A percentile compares a stretch with the other conserved stretches of the same genome.
These are phyloP conservation scores for Tetragonisca angustula DNA, from an alignment of 2,888 invertebrate genomes.

Conservation along the genomic window DNA sequence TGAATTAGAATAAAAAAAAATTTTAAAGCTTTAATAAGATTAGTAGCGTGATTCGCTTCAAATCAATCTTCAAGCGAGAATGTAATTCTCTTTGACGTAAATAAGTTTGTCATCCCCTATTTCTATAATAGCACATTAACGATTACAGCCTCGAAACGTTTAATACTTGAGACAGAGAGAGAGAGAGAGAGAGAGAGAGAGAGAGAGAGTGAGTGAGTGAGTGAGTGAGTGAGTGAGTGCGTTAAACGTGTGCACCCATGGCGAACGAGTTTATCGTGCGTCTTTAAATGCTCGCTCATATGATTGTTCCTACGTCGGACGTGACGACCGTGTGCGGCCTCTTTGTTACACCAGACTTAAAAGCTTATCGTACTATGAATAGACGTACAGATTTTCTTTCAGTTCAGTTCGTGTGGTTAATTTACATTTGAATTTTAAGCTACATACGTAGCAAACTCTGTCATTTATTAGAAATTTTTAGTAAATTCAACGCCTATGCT, in stretches of 20 bases:
- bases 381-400: constrained; percentile 77
- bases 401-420: constrained; percentile 65
- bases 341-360: constrained; percentile 69
- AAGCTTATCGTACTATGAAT: constrained; percentile 78
- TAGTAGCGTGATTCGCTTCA: background rate
- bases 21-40: background rate
- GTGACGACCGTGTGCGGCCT: constrained; percentile 59
- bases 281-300: constrained; percentile 58
- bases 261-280: constrained; percentile 40
- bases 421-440: constrained; percentile 44
- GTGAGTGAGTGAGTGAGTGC: too few species aligned
- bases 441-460: constrained; percentile 26
- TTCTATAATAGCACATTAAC: constrained; percentile 34
- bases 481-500: background rate
- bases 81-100: background rate
- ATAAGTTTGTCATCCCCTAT: constrained; percentile 8
- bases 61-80: background rate
- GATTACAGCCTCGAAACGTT: constrained; percentile 52
- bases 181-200: too few species aligned
- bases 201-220: too few species aligned
- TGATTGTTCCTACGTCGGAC: constrained; percentile 49
- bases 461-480: constrained; percentile 9
- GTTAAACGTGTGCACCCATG: constrained; percentile 33
- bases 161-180: constrained; percentile 20
- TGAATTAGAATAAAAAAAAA: background rate